Base-by-base conservation (phyloP, 2,113 vertebrate genomes). In the Chrysochloris asiatica region DNA sequence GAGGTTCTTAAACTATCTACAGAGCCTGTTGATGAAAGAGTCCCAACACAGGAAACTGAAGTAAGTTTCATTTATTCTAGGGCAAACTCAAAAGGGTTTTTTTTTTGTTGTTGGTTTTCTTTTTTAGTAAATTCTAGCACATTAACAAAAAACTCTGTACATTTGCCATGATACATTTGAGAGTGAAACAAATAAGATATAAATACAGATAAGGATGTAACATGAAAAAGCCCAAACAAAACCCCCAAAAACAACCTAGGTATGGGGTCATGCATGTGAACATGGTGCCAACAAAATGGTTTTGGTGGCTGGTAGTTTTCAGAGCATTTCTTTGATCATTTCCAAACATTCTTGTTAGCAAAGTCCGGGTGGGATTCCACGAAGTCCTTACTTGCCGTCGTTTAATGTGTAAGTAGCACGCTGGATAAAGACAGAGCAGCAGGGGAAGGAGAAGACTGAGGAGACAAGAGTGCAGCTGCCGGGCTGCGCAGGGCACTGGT, bases 111-210 rank as follows among this genome's bases (percentile, higher is more conserved):
- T 95, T 95, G 93, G 52, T 98, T 98, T 98, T 97, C 96, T 97
- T 97, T 97, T 98, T 98, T 98, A 98, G 99, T 98, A 99, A 99
- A 99, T 99, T 98, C 98, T 98, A 99, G 98, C 98, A 99, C 98
- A 95, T 98, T 98, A 98, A 98, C 97, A 98, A 98, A 98, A 98
- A 97, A 97, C 97, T 98, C 98, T 99, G 99, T 99, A 99, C 99
- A 99, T 97, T 98, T 97, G 97, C 98, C 97, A 98, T 99, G 98
- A 98, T 98, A 98, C 98, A 98, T 98, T 97, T 97, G 98, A 98
- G 98, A 98, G 97, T 98, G 97, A 98, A 98, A 98, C 97, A 98
- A 98, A 98, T 97, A 97, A 98, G 98, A 98, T 98, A 99, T 99
- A 99, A 99, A 99, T 99, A 99, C 98, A 98, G 97, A 98, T 98